Evolutionary conservation across 2,113 vertebrate genomes (phyloP).

Genomic region (Perccottus glenii): DNA sequence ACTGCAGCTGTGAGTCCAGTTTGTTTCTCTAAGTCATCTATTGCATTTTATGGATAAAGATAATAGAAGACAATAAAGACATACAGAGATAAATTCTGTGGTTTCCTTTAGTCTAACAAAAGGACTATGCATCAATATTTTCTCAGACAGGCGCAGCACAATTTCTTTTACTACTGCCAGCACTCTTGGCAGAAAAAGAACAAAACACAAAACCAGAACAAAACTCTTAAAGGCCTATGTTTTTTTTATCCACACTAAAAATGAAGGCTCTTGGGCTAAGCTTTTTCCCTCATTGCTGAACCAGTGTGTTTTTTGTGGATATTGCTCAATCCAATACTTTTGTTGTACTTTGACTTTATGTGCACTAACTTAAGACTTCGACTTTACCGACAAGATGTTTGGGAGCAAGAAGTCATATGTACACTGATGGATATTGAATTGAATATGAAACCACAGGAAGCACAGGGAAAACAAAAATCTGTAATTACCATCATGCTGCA

Average conservation of each 20-base stretch:
- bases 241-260: slow-evolving; percentile 53
- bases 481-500: too few relatives aligned
- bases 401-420: not conserved
- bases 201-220: slow-evolving; percentile 53
- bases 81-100: slow-evolving; percentile 30
- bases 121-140: slow-evolving; percentile 42
- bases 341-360: slow-evolving; percentile 5
- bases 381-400: not conserved
- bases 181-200: slow-evolving; percentile 54
- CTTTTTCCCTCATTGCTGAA: slow-evolving; percentile 29
- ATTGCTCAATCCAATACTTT: slow-evolving; percentile 19
- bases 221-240: slow-evolving; percentile 58
- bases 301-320: slow-evolving; percentile 37
- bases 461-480: not conserved
- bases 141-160: slow-evolving; percentile 43
- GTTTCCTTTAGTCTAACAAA: slow-evolving; percentile 40
- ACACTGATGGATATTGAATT: not conserved
- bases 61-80: slow-evolving; percentile 22
- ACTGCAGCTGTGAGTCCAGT: not conserved
- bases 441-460: not conserved
- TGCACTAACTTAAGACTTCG: slow-evolving; percentile 12
- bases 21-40: not conserved
- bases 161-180: slow-evolving; percentile 52
- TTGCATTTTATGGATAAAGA: not conserved
- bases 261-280: slow-evolving; percentile 42